These are phyloP conservation scores for Rosalia funebris DNA, from an alignment of 2,888 invertebrate genomes.

Conservation along the genomic window DNA sequence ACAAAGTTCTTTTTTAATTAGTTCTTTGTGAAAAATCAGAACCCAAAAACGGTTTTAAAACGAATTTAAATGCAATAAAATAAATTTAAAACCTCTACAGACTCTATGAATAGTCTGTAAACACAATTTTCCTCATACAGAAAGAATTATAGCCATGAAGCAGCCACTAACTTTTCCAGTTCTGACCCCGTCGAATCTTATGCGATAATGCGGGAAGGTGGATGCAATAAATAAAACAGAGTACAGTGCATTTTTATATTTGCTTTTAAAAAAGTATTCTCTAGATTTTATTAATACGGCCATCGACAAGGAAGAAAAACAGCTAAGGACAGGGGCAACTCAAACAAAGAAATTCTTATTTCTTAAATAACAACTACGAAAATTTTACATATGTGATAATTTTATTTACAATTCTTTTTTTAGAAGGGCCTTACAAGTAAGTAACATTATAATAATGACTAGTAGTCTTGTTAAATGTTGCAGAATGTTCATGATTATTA, in stretches of 20 bases:
- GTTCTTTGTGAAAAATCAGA: too few relatives aligned
- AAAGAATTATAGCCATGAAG: too few relatives aligned
- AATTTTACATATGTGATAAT: slow-evolving; percentile 3
- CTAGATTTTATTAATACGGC: slow-evolving; percentile 8
- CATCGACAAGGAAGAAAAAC: slow-evolving; percentile 9
- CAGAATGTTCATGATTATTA: slow-evolving; percentile 12
- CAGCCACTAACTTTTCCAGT: too few relatives aligned
- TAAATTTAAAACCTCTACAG: too few relatives aligned
- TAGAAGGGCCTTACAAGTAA: slow-evolving; percentile 11
- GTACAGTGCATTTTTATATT: slow-evolving; percentile 19
- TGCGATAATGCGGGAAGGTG: too few relatives aligned
- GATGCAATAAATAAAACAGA: background rate
- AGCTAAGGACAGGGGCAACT: background rate
- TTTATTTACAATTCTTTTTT: slow-evolving; percentile 19
- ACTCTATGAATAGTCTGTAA: too few relatives aligned
- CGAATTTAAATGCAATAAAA: too few relatives aligned
- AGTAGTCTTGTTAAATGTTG: slow-evolving; percentile 14
- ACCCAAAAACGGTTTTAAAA: too few relatives aligned
- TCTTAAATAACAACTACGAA: slow-evolving; percentile 18
- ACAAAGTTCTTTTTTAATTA: too few relatives aligned
- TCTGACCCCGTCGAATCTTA: too few relatives aligned
- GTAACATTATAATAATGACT: slow-evolving; percentile 22
- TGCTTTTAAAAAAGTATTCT: slow-evolving; percentile 13
- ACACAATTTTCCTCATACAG: too few relatives aligned
- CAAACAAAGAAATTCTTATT: slow-evolving; percentile 6